Evolutionary conservation across 2,888 invertebrate genomes (phyloP).

Genomic region (Geophilus truncorum): DNA sequence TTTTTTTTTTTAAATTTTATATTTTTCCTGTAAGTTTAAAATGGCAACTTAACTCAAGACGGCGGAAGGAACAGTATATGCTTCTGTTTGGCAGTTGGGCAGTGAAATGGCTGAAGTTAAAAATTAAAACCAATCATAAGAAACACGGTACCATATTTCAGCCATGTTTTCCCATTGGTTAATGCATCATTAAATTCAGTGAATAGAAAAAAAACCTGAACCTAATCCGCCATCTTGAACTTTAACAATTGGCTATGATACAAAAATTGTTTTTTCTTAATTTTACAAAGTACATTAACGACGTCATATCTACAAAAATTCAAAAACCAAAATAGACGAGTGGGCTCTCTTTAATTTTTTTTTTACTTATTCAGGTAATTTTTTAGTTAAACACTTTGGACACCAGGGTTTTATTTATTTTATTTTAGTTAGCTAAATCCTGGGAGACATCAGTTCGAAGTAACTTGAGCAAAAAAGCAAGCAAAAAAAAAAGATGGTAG

Average conservation of each 20-base stretch:
- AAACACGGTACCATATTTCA: no score
- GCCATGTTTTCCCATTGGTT: neutral
- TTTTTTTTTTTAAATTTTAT: neutral
- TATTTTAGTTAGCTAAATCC: neutral
- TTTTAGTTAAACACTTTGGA: neutral
- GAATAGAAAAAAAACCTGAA: neutral
- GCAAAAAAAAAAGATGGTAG: neutral
- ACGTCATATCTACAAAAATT: neutral
- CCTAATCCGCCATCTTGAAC: neutral
- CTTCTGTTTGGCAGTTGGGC: neutral
- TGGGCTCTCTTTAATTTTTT: neutral
- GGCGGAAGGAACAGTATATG: neutral
- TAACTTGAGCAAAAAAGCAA: neutral
- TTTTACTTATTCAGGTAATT: neutral
- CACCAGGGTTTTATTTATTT: no score
- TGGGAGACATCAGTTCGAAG: neutral
- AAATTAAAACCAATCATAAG: neutral
- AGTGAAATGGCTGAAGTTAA: neutral
- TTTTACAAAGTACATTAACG: neutral
- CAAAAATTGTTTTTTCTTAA: neutral
- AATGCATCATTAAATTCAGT: neutral
- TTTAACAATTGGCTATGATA: neutral
- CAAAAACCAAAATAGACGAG: neutral
- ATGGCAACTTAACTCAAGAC: neutral
- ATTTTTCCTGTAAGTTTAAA: neutral